A percentile compares a stretch with the other conserved stretches of the same genome.
Conservation (phyloP, 2,797 vertebrate species). For the Sebastes wilsoni region DNA sequence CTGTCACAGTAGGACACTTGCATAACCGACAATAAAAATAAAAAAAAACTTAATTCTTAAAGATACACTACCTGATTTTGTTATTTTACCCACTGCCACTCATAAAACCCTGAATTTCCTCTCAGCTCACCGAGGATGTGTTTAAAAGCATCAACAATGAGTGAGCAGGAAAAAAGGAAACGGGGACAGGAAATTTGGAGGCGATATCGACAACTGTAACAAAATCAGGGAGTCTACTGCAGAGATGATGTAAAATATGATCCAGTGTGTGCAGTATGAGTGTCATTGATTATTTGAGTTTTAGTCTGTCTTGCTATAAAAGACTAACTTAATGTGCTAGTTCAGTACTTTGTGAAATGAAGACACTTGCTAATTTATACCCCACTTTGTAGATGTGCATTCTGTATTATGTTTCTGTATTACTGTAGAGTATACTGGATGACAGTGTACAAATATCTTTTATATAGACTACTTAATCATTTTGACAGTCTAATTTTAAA, state of each 20-base stretch:
- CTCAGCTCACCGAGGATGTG: not conserved
- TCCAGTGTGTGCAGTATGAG: slow-evolving; percentile 35
- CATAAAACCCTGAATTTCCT: slow-evolving; percentile 14
- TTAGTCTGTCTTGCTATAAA: slow-evolving; percentile 47
- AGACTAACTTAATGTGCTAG: not conserved
- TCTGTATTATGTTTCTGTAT: not conserved
- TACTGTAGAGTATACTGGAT: not conserved
- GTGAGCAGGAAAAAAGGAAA: not conserved
- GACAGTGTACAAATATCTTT: slow-evolving; percentile 16
- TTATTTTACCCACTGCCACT: slow-evolving; percentile 3
- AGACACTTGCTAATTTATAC: not conserved
- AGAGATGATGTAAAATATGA: slow-evolving; percentile 47
- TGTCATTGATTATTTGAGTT: slow-evolving; percentile 63
- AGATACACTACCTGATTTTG: slow-evolving; percentile 53
- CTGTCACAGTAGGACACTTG: slow-evolving; percentile 65
- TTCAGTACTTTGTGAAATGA: slow-evolving; percentile 6
- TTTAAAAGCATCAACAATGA: slow-evolving; percentile 25
- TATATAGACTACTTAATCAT: slow-evolving; percentile 43
- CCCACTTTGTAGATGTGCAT: not conserved
- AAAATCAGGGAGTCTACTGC: slow-evolving; percentile 17
- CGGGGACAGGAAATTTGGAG: slow-evolving; percentile 7
- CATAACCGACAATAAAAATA: slow-evolving; percentile 46
- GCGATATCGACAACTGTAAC: slow-evolving; percentile 8
- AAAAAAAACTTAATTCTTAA: slow-evolving; percentile 54
- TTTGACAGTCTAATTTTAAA: slow-evolving; percentile 17